These are phyloP conservation scores for Troides helena DNA, from an alignment of 2,888 invertebrate species.

Conservation along the genomic window DNA sequence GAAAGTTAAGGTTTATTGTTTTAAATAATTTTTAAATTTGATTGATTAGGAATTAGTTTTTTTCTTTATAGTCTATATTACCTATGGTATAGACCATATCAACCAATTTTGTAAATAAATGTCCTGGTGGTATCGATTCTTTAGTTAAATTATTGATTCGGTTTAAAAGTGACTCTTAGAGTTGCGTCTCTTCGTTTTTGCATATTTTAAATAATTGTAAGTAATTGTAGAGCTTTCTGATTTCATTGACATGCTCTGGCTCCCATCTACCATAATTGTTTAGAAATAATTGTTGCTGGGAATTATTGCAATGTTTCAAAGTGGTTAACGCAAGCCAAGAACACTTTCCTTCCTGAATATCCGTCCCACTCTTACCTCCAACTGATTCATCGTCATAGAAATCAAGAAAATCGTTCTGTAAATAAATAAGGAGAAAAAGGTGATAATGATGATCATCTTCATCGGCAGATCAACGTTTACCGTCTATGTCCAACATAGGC, in stretches of 20 bases:
- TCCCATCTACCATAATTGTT: constrained; percentile 84
- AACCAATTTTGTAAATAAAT: constrained; percentile 16
- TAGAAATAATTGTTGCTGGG: constrained; percentile 83
- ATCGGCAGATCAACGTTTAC: no score
- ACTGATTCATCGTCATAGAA: constrained; percentile 18
- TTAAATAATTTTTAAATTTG: no score
- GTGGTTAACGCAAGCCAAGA: constrained; percentile 93
- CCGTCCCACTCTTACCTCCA: constrained; percentile 48
- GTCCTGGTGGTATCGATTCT: constrained; percentile 8
- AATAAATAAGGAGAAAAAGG: neutral
- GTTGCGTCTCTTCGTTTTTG: constrained; percentile 1
- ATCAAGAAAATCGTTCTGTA: constrained; percentile 25
- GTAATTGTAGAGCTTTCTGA: constrained; percentile 22
- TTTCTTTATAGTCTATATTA: constrained; percentile 13
- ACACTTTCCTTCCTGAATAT: constrained; percentile 90
- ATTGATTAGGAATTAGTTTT: neutral
- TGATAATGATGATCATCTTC: no score
- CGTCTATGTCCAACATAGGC: no score
- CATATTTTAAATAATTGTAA: constrained; percentile 7
- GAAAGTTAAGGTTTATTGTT: no score
- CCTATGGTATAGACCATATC: constrained; percentile 2
- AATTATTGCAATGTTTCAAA: constrained; percentile 83
- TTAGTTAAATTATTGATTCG: constrained; percentile 7
- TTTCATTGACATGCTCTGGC: constrained; percentile 71
- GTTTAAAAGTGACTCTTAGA: constrained; percentile 8